Conservation (phyloP, 2,113 vertebrate species). For the Phodopus roborovskii region DNA sequence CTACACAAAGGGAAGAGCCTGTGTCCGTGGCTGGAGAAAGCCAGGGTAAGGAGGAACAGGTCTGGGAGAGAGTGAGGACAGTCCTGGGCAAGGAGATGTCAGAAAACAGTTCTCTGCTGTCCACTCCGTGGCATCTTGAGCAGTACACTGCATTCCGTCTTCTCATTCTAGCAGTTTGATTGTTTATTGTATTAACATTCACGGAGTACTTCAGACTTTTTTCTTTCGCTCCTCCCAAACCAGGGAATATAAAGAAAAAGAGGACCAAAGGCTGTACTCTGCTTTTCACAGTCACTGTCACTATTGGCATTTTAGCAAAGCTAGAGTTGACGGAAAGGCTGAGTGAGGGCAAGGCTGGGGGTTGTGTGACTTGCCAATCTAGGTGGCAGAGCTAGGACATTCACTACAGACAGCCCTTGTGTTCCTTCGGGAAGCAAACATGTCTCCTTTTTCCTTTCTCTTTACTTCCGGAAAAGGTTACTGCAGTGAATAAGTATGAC, state of each 20-base stretch:
- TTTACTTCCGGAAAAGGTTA: conserved; percentile 87
- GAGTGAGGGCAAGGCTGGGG: neutral
- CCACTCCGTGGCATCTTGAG: neutral
- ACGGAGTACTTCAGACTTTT: neutral
- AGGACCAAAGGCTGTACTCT: neutral
- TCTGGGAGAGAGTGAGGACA: neutral
- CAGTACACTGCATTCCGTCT: neutral
- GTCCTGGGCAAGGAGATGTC: neutral
- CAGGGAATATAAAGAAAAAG: neutral
- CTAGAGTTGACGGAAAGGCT: neutral
- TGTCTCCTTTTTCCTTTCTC: neutral
- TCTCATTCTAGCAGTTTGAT: neutral
- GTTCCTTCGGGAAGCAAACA: neutral
- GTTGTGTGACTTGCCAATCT: neutral
- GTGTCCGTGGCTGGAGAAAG: neutral
- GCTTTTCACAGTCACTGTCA: neutral
- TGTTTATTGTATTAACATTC: neutral
- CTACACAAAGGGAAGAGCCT: neutral
- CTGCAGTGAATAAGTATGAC: conserved; percentile 90
- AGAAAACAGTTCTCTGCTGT: neutral
- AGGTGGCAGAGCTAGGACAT: neutral
- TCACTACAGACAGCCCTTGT: neutral
- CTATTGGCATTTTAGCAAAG: neutral
- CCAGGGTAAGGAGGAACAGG: neutral
- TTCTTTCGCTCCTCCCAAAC: neutral